Evolutionary conservation across 2,888 invertebrate genomes (phyloP).

Genomic region (Agrochola lychnidis): DNA sequence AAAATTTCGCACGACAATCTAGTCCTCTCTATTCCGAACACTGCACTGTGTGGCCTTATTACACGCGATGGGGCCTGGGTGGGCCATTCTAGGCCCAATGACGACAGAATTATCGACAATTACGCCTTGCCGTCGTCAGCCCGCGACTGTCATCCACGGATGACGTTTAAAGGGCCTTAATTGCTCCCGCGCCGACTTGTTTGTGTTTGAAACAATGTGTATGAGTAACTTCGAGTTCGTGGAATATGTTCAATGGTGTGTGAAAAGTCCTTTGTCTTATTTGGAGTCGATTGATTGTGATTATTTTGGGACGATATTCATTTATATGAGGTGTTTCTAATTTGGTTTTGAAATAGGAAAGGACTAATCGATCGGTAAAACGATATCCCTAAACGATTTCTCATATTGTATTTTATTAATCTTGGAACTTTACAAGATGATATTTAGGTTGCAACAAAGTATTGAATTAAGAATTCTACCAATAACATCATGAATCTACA

Average conservation of each 20-base stretch:
- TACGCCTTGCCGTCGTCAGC: constrained; percentile 72
- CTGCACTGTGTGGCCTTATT: constrained; percentile 58
- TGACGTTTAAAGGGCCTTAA: constrained; percentile 66
- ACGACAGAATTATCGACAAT: constrained; percentile 79
- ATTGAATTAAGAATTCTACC: background rate
- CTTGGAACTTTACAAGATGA: background rate
- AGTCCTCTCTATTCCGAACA: constrained; percentile 42
- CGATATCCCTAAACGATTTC: background rate
- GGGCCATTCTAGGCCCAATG: constrained; percentile 67
- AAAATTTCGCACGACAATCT: constrained; percentile 32
- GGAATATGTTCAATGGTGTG: constrained; percentile 59
- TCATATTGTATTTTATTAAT: constrained; percentile 17
- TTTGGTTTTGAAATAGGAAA: constrained; percentile 4
- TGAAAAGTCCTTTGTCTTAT: constrained; percentile 52
- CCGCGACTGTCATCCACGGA: constrained; percentile 65
- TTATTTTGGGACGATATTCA: constrained; percentile 43
- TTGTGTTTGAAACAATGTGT: constrained; percentile 59
- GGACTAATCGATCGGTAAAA: background rate
- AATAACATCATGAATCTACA: background rate
- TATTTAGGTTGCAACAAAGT: constrained; percentile 3
- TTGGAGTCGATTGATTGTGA: constrained; percentile 50
- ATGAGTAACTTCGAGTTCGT: constrained; percentile 58
- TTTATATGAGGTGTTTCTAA: constrained; percentile 32
- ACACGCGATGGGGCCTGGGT: constrained; percentile 67
- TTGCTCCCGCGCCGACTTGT: constrained; percentile 59